A percentile compares a stretch with the other conserved stretches of the same genome.
Evolutionary conservation across 2,113 vertebrate species (phyloP).

Genomic region (Rafetus swinhoei): DNA sequence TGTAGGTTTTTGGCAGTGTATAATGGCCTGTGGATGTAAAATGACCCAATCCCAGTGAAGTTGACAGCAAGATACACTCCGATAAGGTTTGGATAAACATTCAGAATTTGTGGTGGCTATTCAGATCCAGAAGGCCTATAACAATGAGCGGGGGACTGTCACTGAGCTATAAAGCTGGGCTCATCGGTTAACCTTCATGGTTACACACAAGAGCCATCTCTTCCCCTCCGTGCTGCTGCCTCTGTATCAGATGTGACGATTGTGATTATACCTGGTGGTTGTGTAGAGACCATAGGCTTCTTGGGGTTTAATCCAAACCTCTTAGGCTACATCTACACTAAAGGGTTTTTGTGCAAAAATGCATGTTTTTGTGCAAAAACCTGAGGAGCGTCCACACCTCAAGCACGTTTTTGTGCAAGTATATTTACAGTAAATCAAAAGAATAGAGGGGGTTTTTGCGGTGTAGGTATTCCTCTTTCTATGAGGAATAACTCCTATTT

Average conservation of each 20-base stretch:
- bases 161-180: not conserved
- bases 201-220: no score
- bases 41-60: not conserved
- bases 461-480: no score
- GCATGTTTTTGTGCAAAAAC: no score
- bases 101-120: not conserved
- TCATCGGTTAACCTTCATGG: no score
- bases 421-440: no score
- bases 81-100: not conserved
- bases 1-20: not conserved
- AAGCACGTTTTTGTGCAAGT: no score
- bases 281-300: not conserved
- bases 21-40: not conserved
- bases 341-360: no score
- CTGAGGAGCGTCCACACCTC: no score
- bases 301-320: slow-evolving; percentile 11
- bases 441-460: no score
- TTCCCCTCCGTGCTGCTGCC: no score
- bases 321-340: not conserved
- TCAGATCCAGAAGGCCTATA: not conserved
- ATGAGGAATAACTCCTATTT: no score
- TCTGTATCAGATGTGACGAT: not conserved
- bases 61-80: not conserved
- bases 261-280: not conserved
- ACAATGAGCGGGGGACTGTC: not conserved